Base-by-base conservation (phyloP, 2,797 vertebrate species). In the Steatocranus sp. region DNA sequence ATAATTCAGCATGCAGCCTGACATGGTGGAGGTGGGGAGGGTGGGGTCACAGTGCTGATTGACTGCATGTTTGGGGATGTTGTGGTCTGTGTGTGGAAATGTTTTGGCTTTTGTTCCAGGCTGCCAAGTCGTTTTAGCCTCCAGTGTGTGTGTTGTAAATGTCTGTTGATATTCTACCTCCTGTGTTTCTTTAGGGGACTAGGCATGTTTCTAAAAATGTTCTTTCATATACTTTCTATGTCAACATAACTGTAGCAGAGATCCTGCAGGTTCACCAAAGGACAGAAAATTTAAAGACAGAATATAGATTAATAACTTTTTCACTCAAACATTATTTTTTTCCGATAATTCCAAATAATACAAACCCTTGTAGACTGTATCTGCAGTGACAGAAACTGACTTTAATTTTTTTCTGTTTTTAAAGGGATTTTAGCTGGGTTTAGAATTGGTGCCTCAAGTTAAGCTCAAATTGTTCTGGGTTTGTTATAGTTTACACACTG, bases 1-100 rank as follows among this genome's bases (percentile, higher is more conserved):
- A 96, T 96, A 92, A 95, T 96, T 94, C 91, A 96, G 68, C 54
- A 63, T 4, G 34, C 38, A 81, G 86, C 66, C 70, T 1, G 20
- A 79, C 61, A 43, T 68, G 81, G 66, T 49, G 83, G 58, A 77
- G 77, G 38, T 18, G 53, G 32, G 80, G 48, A 88, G 78, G 89
- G 86, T 11, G 80, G 85, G 80, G 80, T 81, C 81, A 76, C 20
- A 20, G 80, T 78, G 75, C 66, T 76, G 90, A 85, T 20, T 78
- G 86, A 86, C 76, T 43, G 80, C 8, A 74, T 86, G 82, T 84
- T 87, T 61, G 30, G 43, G 77, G 73, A 68, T 81, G 75, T 61
- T 84, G 80, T 9, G 7, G 48, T 75, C 32, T 61, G 43, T 11
- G 34, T 53, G 38, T 27, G 76, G 18, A 56, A 51, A 77, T 79